Conservation (phyloP, 2,113 vertebrate genomes). For the Pycnonotus jocosus region DNA sequence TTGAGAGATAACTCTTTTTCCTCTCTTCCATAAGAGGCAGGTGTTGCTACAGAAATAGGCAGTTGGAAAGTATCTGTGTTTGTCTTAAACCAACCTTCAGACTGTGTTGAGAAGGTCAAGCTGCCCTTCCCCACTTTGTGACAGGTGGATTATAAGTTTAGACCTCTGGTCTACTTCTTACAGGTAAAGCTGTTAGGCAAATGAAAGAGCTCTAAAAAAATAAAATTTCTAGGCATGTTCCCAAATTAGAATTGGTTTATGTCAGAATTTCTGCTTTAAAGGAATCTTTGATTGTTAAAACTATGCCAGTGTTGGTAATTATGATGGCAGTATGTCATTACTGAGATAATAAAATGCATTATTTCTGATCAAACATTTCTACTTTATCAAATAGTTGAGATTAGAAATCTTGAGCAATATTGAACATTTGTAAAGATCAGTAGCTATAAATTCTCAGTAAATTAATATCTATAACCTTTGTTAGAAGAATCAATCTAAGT, state of each 20-base stretch:
- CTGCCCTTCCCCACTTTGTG: neutral
- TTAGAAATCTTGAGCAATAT: conserved; percentile 20
- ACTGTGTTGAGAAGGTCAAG: neutral
- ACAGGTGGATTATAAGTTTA: neutral
- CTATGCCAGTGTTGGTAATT: neutral
- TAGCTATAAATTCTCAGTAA: neutral
- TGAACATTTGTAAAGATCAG: neutral
- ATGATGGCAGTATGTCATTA: neutral
- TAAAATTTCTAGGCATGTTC: neutral
- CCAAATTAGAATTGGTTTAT: neutral
- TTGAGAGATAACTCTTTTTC: neutral
- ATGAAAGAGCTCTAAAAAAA: neutral
- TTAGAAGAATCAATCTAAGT: neutral
- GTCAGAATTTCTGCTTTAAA: neutral
- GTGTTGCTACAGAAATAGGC: neutral
- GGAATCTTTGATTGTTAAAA: neutral
- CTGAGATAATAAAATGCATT: conserved; percentile 1
- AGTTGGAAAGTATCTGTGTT: rapidly evolving
- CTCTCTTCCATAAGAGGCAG: neutral
- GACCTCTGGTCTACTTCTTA: neutral
- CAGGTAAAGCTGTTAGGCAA: neutral
- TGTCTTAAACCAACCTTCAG: neutral
- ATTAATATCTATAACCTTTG: neutral
- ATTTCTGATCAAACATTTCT: neutral
- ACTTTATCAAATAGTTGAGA: conserved; percentile 21